phyloP scores from a whole-genome alignment of 2,113 vertebrate genomes.

The Chaenogobius annularis region DNA sequence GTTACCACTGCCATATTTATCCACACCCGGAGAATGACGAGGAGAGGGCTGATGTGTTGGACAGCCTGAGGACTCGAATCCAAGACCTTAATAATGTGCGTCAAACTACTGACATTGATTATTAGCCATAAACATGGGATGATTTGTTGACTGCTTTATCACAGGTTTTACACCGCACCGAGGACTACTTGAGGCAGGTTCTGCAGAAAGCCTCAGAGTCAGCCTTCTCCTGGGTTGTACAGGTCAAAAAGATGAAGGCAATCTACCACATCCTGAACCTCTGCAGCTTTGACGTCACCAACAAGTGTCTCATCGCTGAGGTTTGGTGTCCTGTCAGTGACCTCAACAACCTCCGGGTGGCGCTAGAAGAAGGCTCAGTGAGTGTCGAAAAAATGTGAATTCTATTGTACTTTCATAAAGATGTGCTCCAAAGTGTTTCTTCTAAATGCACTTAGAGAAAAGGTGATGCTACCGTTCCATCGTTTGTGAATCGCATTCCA shows the following conservation, averaged over 20 bases:
- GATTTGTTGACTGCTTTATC: background rate
- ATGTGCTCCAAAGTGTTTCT: background rate
- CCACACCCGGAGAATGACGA: constrained; percentile 88
- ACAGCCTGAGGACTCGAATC: constrained; percentile 88
- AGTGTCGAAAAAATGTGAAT: constrained; percentile 55
- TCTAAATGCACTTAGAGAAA: constrained; percentile 79
- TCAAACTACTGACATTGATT: background rate
- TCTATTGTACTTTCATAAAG: background rate
- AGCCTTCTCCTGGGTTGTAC: constrained; percentile 84
- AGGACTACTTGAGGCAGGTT: constrained; percentile 93
- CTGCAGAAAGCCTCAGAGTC: constrained; percentile 91
- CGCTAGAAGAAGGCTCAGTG: constrained; percentile 93
- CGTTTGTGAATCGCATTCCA: constrained; percentile 93
- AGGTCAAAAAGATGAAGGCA: constrained; percentile 98
- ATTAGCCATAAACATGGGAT: background rate
- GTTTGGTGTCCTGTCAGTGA: constrained; percentile 95
- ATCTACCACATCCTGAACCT: constrained; percentile 96
- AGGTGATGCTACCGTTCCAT: constrained; percentile 88
- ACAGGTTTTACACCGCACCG: constrained; percentile 92
- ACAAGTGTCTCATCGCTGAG: constrained; percentile 97
- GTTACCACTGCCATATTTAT: constrained; percentile 95
- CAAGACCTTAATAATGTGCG: constrained; percentile 90
- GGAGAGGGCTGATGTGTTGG: constrained; percentile 84
- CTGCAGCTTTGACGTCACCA: constrained; percentile 97
- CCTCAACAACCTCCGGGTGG: constrained; percentile 82